phyloP scores from a whole-genome alignment of 64 coral and sea anemone genomes.

The Porites lutea region DNA sequence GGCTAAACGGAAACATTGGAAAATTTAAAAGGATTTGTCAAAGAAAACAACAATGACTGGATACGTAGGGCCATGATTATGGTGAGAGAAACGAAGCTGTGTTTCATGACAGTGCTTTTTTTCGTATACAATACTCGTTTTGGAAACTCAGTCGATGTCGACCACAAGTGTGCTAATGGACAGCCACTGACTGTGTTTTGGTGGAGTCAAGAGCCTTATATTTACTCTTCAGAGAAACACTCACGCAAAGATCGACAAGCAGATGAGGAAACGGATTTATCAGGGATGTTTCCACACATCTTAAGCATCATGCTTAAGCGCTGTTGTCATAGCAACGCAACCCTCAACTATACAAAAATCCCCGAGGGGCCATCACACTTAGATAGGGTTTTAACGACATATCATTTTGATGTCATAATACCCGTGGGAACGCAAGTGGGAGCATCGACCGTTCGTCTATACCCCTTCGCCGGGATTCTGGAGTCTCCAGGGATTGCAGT shows the following conservation, averaged over 20 bases:
- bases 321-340: constrained; percentile 57
- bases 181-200: constrained; percentile 50
- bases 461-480: constrained; percentile 64
- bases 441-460: constrained; percentile 46
- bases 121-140: background rate
- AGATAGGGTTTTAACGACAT: constrained; percentile 30
- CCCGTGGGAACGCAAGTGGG: constrained; percentile 53
- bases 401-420: constrained; percentile 71
- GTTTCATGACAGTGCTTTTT: background rate
- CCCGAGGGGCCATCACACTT: constrained; percentile 53
- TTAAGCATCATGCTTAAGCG: constrained; percentile 35
- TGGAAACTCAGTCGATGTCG: background rate
- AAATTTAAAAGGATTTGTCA: too few relatives aligned
- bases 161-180: constrained; percentile 44
- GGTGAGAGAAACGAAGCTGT: background rate
- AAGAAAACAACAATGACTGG: too few relatives aligned
- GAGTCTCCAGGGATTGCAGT: constrained; percentile 88
- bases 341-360: constrained; percentile 28
- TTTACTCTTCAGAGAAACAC: constrained; percentile 34
- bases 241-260: background rate
- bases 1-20: too few relatives aligned
- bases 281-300: constrained; percentile 79
- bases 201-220: constrained; percentile 79
- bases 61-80: background rate
- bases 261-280: background rate